Evolutionary conservation across 2,888 invertebrate genomes (phyloP), one percentile per base, ranked within the genome.

Genomic region (Epinotia brunnichana): DNA sequence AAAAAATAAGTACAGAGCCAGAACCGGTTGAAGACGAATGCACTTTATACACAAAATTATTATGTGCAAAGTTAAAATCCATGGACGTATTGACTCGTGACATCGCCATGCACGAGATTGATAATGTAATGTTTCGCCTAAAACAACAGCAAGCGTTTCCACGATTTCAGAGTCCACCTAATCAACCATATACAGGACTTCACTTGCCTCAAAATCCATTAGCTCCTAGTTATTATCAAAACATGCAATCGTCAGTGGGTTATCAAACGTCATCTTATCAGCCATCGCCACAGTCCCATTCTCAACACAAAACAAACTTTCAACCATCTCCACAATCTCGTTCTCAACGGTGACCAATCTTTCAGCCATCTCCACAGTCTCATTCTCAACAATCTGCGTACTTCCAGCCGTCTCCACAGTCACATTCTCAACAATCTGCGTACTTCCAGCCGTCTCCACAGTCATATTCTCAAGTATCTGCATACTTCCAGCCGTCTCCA

Each of bases 71-170:
- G 69, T 69, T 69, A 69, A 69, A 48, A 69, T 61, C 61, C 61
- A 61, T 61, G 61, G 61, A 61, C 75, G 24, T 70, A 60, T 71
- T 71, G 51, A 66, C 56, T 71, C 71, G 71, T 71, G 71, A 71
- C 64, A 71, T 71, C 64, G 66, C 66, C 57, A 71, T 71, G 66
- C 64, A 71, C 17, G 66, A 71, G 71, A 71, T 71, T 66, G 71
- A 71, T 71, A 71, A 71, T 66, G 71, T 24, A 24, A 66, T 71
- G 61, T 61, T 61, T 61, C 61, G 61, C 61, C 44, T 61, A 61
- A 61, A 66, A 68, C 68, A 68, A 68, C 68, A 63, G 70, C 70
- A 63, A 57, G 54, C 63, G 57, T 70, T 70, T 63, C 70, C 70
- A 70, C 70, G 70, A 70, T 70, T 63, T 63, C 70, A 56, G 63